Percentiles rank a stretch among this genome's conserved stretches.
Conservation (phyloP, 2,888 invertebrate species). For the Druceiella hillmani region DNA sequence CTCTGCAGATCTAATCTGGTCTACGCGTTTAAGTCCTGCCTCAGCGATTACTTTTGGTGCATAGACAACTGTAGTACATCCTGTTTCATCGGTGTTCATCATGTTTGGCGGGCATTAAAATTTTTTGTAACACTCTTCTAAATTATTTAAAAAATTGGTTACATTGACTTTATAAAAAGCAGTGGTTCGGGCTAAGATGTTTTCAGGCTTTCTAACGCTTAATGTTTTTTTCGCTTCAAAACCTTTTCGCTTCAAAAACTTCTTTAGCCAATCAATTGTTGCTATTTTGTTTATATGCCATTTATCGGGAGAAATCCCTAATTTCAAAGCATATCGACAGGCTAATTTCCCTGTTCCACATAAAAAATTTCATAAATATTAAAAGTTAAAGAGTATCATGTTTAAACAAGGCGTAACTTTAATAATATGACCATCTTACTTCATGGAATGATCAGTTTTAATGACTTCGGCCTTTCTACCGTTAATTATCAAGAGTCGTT, state of each 20-base stretch:
- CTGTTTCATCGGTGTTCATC: constrained; percentile 5
- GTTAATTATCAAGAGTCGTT: no score
- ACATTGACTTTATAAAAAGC: constrained; percentile 10
- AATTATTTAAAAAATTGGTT: constrained; percentile 5
- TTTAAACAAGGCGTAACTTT: no score
- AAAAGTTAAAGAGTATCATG: no score
- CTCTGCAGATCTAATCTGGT: constrained; percentile 5
- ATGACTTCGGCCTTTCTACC: no score
- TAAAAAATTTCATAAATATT: no score
- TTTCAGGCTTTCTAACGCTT: constrained; percentile 9
- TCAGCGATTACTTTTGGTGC: constrained; percentile 3
- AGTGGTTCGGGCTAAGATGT: constrained; percentile 7
- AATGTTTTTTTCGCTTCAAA: no score
- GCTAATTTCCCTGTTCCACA: constrained; percentile 7
- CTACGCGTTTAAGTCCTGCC: constrained; percentile 5
- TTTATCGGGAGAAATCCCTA: constrained; percentile 8
- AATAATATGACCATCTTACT: no score
- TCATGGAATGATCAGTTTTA: no score
- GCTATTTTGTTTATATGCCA: constrained; percentile 7
- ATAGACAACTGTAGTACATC: constrained; percentile 4
- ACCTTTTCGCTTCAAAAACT: constrained; percentile 8
- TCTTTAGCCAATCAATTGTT: constrained; percentile 10
- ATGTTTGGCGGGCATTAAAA: constrained; percentile 3
- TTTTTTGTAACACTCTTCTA: constrained; percentile 4
- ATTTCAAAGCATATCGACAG: constrained; percentile 7